Conservation (phyloP, 2,113 vertebrate genomes). For the Megaceryle maxima region DNA sequence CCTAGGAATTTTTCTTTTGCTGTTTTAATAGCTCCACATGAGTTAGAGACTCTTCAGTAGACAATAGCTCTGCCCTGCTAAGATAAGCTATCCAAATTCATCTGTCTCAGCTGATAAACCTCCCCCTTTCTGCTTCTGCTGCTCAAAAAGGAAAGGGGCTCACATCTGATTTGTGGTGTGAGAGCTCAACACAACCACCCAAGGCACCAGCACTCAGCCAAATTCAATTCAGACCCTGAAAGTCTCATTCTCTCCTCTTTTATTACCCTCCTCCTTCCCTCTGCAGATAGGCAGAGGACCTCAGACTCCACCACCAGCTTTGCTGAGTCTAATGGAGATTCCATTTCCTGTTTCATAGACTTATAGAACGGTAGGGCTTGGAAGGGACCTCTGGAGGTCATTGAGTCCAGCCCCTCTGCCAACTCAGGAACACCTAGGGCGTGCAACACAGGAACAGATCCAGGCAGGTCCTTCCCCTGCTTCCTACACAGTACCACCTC, state of each 20-base stretch:
- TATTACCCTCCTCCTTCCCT: background rate
- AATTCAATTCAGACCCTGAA: background rate
- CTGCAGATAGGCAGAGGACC: background rate
- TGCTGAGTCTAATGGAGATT: background rate
- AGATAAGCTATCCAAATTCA: background rate
- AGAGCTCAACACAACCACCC: background rate
- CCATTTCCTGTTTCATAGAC: background rate
- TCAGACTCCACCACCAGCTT: background rate
- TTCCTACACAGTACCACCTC: no score
- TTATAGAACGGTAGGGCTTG: no score
- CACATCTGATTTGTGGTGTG: background rate
- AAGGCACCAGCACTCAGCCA: background rate
- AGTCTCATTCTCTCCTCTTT: background rate
- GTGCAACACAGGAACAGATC: no score
- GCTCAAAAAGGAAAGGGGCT: background rate
- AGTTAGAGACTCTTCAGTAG: background rate
- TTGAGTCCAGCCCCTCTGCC: no score
- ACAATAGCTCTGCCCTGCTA: background rate
- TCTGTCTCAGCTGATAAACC: slow-evolving; percentile 2
- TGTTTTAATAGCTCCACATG: background rate
- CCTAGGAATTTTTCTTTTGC: background rate
- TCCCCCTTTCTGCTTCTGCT: background rate
- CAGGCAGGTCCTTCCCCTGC: background rate
- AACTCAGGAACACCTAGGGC: no score
- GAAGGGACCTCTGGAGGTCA: no score